Percentiles rank a stretch among this genome's conserved stretches.
Evolutionary conservation across 1,140 invertebrate species (phyloP).

Genomic region (Marisa cornuarietis): DNA sequence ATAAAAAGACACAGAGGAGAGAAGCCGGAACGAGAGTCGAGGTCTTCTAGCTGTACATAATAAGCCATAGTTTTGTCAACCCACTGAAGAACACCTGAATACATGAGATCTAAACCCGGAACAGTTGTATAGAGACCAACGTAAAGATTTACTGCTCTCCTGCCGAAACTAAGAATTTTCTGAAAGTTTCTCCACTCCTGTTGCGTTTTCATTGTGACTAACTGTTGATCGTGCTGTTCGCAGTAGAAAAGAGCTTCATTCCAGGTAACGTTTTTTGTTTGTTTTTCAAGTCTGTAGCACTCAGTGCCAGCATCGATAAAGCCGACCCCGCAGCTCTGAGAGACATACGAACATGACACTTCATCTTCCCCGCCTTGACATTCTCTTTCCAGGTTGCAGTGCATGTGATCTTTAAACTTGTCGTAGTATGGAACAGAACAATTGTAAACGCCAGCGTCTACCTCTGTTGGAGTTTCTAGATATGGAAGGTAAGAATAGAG

Average conservation of each 20-base stretch:
- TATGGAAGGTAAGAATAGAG: neutral
- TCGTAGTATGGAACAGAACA: slow-evolving; percentile 5
- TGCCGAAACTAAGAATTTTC: neutral
- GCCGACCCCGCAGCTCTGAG: neutral
- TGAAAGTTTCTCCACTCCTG: neutral
- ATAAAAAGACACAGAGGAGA: no score
- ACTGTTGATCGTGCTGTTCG: neutral
- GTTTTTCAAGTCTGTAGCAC: neutral
- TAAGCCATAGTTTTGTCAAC: no score
- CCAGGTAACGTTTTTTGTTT: neutral
- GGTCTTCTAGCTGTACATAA: no score
- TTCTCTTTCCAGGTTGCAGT: slow-evolving; percentile 7
- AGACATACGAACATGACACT: slow-evolving; percentile 1
- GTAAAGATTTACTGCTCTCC: neutral
- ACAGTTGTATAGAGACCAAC: no score
- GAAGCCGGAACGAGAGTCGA: no score
- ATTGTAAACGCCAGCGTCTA: slow-evolving; percentile 5
- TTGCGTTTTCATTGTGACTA: neutral
- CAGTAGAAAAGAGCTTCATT: neutral
- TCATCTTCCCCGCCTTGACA: slow-evolving; percentile 8
- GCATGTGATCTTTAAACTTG: neutral
- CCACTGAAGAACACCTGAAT: no score
- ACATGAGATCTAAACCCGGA: no score
- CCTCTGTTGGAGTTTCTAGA: neutral
- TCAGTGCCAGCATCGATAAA: slow-evolving; percentile 10